Conservation (phyloP, 2,888 invertebrate species). For the Cistogaster globosa region DNA sequence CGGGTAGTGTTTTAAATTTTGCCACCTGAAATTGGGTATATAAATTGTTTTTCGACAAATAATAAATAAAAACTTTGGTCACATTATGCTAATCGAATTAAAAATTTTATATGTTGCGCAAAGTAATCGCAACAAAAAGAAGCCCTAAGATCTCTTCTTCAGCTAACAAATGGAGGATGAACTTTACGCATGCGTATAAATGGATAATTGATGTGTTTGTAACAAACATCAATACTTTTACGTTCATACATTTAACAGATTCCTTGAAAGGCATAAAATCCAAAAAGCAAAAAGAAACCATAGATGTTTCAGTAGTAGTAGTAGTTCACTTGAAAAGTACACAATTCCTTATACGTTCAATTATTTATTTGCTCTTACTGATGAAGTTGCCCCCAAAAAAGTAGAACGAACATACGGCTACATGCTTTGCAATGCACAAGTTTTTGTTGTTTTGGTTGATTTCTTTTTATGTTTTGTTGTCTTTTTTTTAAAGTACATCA, state of each 20-base stretch:
- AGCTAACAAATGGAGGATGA: conserved; percentile 72
- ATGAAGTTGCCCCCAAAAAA: conserved; percentile 21
- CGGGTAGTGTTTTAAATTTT: no score
- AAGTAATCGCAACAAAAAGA: conserved; percentile 24
- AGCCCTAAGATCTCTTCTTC: conserved; percentile 43
- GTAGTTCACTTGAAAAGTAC: conserved; percentile 25
- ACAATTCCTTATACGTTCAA: conserved; percentile 43
- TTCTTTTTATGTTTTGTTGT: not conserved
- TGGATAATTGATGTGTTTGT: conserved; percentile 72
- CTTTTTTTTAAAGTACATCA: conserved; percentile 39
- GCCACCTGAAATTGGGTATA: not conserved
- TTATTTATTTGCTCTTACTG: conserved; percentile 46
- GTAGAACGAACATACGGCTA: conserved; percentile 43
- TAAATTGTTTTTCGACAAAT: no score
- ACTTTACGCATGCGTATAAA: conserved; percentile 74
- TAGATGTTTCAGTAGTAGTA: conserved; percentile 38
- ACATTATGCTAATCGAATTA: conserved; percentile 18
- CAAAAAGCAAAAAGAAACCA: conserved; percentile 16
- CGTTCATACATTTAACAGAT: conserved; percentile 19
- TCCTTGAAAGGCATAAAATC: conserved; percentile 8
- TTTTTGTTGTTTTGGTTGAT: no score
- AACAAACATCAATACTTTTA: conserved; percentile 55
- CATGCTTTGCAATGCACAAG: conserved; percentile 28
- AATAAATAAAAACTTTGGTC: not conserved
- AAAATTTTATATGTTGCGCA: conserved; percentile 1